Base-by-base conservation (phyloP, 2,797 vertebrate species). In the Anisognathus igniventris region DNA sequence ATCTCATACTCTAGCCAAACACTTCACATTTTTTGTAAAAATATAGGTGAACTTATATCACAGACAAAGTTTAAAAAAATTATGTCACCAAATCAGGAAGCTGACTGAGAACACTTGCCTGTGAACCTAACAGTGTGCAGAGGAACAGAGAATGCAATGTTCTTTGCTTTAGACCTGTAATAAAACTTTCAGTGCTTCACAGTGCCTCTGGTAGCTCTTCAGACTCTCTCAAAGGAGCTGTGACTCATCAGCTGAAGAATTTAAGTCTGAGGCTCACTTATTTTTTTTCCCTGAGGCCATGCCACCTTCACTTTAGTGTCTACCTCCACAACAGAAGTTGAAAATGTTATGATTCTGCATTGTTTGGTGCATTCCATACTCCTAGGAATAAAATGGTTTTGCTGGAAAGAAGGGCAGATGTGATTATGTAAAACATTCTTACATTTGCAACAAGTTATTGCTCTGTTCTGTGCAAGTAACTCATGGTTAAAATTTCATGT, bases 171-270 rank as follows among this genome's bases (percentile, higher is more conserved):
- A 83, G 68, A 90, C 21, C 57, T 75, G 25, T 23, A 92, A 91
- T 86, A 88, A 86, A 88, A 89, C 20, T 92, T 93, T 66, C 79
- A 92, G 76, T 37, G 58, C 27, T 82, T 91, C 50, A 37, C 31
- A 37, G 45, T 70, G 28, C 28, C 47, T 86, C 80, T 92, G 44
- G 51, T 79, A 86, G 27, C 39, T 92, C 50, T 84, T 95, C 50
- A 78, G 37, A 83, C 18, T 12, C 45, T 61, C 72, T 77, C 76
- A 71, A 64, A 91, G 65, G 73, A 77, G 27, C 19, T 77, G 47
- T 80, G 42, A 77, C 23, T 83, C 68, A 87, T 74, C 51, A 80
- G 18, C 23, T 84, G 54, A 90, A 87, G 42, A 86, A 88, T 44
- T 7, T 2, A 14, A 23, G 22, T 57, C 30, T 57, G 40, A 28